Base-by-base conservation (phyloP, 2,113 vertebrate genomes). In the Entomyzon cyanotis region DNA sequence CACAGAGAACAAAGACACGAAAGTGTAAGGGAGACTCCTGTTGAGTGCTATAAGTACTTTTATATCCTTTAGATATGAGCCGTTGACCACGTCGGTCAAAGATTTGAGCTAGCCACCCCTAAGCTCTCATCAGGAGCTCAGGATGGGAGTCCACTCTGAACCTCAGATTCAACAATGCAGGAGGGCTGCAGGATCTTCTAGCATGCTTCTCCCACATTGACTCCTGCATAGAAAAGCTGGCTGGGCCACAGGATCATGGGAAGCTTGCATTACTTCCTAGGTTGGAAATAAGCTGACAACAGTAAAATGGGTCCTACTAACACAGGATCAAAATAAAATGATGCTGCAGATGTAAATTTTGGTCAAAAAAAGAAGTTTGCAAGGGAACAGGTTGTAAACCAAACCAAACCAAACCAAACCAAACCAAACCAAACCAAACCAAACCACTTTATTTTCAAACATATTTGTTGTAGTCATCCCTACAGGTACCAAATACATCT, bases 51-150 rank as follows among this genome's bases (percentile, higher is more conserved):
- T 42, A 69, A 18, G 11, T 70, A 49, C 8, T 63, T 84, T 49
- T 14, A 33, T 33, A 62, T 12, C 27, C 35, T 56, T 70, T 44
- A 37, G 21, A 55, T 42, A 68, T 2, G 25, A 69, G 35, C 20
- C 0, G 0, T 30, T 59, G 44, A 46, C 41, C 18, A 27, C 3
- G 4, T 35, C 18, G 70, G 19, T 37, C 35, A 42, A 63, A 84
- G 22, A 56, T 44, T 69, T 0, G 0, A 56, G 55, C 25, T 28
- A 69, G 35, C 31, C 25, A 33, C 0, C 0, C 10, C 31, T 28
- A 33, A 37, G 22, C 15, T 49, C 27, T 49, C 49, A 63, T 3
- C 5, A 28, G 28, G 23, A 56, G 35, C 55, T 63, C 14, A 77
- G 49, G 58, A 84, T 62, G 35, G 6, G 31, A 7, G 18, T 56